These are phyloP conservation scores for Tenodera sinensis DNA, from an alignment of 2,888 invertebrate genomes.

Conservation along the genomic window DNA sequence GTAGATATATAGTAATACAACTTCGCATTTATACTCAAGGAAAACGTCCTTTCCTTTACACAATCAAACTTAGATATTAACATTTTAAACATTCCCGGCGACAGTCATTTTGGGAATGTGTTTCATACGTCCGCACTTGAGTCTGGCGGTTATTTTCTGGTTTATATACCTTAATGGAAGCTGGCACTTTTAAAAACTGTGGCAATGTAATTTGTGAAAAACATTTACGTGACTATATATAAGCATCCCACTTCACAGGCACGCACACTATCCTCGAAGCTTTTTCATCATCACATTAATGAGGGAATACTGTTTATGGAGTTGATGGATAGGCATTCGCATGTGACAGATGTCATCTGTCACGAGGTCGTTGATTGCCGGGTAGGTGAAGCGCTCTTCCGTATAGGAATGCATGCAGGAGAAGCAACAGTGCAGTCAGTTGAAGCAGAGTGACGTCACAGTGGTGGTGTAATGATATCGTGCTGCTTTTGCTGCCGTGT, in stretches of 20 bases:
- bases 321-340: not conserved
- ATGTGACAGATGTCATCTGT: not conserved
- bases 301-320: not conserved
- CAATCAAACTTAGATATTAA: too few relatives aligned
- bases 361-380: not conserved
- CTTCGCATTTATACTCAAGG: too few relatives aligned
- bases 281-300: not conserved
- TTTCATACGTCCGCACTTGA: too few relatives aligned
- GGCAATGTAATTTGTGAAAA: not conserved
- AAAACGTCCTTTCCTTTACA: too few relatives aligned
- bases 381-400: not conserved
- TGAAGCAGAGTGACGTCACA: not conserved
- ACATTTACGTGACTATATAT: not conserved
- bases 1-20: too few relatives aligned
- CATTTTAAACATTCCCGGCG: too few relatives aligned
- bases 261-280: not conserved
- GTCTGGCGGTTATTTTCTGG: too few relatives aligned
- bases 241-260: not conserved
- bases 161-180: not conserved
- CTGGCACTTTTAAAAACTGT: not conserved
- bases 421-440: not conserved
- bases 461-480: not conserved
- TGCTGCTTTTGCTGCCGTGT: constrained; percentile 55
- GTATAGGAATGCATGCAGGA: not conserved
- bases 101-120: too few relatives aligned